phyloP scores from a whole-genome alignment of 35 echinoderm and acorn worm genomes.

The Apostichopus parvimensis region DNA sequence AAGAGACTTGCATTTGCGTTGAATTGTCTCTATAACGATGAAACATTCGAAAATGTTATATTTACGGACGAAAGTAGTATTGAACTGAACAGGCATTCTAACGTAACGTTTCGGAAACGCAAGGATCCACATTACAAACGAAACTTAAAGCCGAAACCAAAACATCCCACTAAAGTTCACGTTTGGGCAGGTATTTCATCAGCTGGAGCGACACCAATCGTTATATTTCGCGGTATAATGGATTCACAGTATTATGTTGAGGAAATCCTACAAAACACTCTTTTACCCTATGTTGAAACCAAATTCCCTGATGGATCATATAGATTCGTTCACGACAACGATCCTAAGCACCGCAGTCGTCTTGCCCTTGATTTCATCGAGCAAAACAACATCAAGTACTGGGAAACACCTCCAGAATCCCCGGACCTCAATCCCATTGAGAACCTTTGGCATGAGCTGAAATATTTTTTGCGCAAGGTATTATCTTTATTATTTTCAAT shows the following conservation, averaged over 20 bases:
- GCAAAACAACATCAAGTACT: slow-evolving; percentile 12
- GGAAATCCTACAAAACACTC: slow-evolving; percentile 6
- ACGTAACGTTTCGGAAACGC: slow-evolving; percentile 32
- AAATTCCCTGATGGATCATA: background rate
- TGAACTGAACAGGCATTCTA: slow-evolving; percentile 30
- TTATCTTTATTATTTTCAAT: background rate
- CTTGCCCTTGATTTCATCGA: background rate
- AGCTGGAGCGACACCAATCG: background rate
- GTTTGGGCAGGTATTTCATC: slow-evolving; percentile 62
- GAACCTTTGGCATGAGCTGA: slow-evolving; percentile 36
- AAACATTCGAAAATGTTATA: slow-evolving; percentile 50
- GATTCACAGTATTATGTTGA: slow-evolving; percentile 16
- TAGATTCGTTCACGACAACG: slow-evolving; percentile 50
- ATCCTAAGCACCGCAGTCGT: slow-evolving; percentile 32
- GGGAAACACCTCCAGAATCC: slow-evolving; percentile 48
- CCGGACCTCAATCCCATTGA: slow-evolving; percentile 61
- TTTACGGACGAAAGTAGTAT: slow-evolving; percentile 46
- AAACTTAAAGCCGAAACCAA: slow-evolving; percentile 34
- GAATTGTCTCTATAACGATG: background rate
- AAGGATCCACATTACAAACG: background rate
- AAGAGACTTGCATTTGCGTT: slow-evolving; percentile 24
- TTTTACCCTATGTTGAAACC: slow-evolving; percentile 18
- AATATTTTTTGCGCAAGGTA: slow-evolving; percentile 4
- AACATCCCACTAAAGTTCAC: slow-evolving; percentile 42
- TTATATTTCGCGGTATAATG: slow-evolving; percentile 53